Conservation (phyloP, 2,797 vertebrate species). For the Sebastes alutus region DNA sequence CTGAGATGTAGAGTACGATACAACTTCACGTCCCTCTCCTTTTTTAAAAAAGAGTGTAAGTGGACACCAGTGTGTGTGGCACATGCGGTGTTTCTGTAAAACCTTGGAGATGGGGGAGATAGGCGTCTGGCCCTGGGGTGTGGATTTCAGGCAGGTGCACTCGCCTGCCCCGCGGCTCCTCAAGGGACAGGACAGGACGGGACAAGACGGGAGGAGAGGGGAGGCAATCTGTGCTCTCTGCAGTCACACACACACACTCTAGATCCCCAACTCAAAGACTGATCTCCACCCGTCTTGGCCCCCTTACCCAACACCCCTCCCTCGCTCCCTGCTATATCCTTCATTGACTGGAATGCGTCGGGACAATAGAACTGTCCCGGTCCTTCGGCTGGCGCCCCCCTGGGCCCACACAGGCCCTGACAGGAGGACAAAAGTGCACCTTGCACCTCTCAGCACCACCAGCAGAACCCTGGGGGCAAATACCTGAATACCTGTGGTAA, state of each 20-base stretch:
- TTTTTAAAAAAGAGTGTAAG: slow-evolving; percentile 43
- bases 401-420: slow-evolving; percentile 78
- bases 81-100: slow-evolving; percentile 68
- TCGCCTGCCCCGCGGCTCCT: slow-evolving; percentile 64
- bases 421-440: slow-evolving; percentile 86
- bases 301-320: slow-evolving; percentile 13
- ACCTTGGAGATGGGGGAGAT: slow-evolving; percentile 68
- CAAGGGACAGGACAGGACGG: slow-evolving; percentile 64
- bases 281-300: slow-evolving; percentile 28
- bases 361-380: slow-evolving; percentile 77
- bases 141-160: slow-evolving; percentile 86
- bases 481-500: slow-evolving; percentile 79
- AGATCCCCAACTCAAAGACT: slow-evolving; percentile 36
- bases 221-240: slow-evolving; percentile 62
- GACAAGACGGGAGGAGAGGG: slow-evolving; percentile 26
- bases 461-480: slow-evolving; percentile 65
- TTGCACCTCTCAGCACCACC: slow-evolving; percentile 78
- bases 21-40: neutral
- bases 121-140: slow-evolving; percentile 74
- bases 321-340: slow-evolving; percentile 45
- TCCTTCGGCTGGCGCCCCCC: slow-evolving; percentile 58
- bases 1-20: neutral
- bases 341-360: slow-evolving; percentile 74
- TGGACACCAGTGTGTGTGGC: slow-evolving; percentile 64
- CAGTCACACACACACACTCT: slow-evolving; percentile 27